Evolutionary conservation across 2,113 vertebrate genomes (phyloP), one percentile per base, ranked within the genome.

Genomic region (Martes martes): DNA sequence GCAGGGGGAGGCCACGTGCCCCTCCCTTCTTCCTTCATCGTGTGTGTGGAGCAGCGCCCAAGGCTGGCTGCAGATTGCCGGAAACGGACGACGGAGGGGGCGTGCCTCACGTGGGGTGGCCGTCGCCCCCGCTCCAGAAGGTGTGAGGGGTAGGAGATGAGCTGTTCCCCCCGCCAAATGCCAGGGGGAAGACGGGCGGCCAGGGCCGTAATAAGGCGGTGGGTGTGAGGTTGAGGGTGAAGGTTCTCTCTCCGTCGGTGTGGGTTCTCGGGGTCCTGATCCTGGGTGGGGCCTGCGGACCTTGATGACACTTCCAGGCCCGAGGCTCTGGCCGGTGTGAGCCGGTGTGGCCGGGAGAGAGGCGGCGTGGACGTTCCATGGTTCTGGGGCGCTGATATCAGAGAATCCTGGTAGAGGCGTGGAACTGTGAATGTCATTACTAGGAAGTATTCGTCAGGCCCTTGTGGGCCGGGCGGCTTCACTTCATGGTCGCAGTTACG

Each of bases 301-400:
- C 28, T 36, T 15, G 13, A 19, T 31, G 55, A 50, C 21, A 11
- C 11, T 50, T 36, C 82, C 11, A 11, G 3, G 55, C 23, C 19
- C 0, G 33, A 82, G 78, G 73, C 14, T 78, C 69, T 57, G 42
- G 61, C 55, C 7, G 33, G 14, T 9, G 69, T 52, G 45, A 45
- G 73, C 0, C 2, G 0, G 4, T 16, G 8, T 3, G 19, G 45
- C 39, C 24, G 18, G 42, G 21, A 39, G 10, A 61, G 50, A 50
- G 50, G 15, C 2, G 26, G 13, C 16, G 1, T 8, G 10, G 23
- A 39, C 9, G 1, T 2, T 11, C 1, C 1, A 5, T 47, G 42
- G 28, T 13, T 55, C 13, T 28, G 11, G 52, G 45, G 26, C 85
- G 11, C 50, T 14, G 13, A 16, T 52, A 21, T 57, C 45, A 50